Conservation (phyloP, 2,888 invertebrate genomes). For the Ophioninae sp. region DNA sequence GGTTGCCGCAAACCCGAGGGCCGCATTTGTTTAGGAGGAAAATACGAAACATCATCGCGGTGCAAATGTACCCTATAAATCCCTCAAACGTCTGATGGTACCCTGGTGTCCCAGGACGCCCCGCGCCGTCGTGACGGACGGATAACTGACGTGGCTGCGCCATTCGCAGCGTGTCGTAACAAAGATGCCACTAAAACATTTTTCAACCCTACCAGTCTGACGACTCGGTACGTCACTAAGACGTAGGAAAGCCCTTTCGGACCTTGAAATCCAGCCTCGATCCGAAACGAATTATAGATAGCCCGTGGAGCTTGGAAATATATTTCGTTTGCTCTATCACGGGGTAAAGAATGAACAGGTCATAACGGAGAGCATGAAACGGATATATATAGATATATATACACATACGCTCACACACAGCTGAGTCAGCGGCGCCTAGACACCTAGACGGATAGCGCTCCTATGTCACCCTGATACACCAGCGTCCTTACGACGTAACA, state of each 20-base stretch:
- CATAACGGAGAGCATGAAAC: not conserved
- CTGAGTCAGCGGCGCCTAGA: not conserved
- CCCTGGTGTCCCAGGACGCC: slow-evolving; percentile 78
- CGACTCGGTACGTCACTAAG: not conserved
- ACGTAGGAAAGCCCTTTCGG: not conserved
- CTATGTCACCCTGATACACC: slow-evolving; percentile 77
- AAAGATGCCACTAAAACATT: not conserved
- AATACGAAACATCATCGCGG: slow-evolving; percentile 60
- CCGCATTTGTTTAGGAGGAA: slow-evolving; percentile 57
- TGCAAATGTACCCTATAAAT: slow-evolving; percentile 76
- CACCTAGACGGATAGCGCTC: slow-evolving; percentile 44
- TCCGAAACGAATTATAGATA: not conserved
- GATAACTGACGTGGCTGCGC: slow-evolving; percentile 77
- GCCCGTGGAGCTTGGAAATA: not conserved
- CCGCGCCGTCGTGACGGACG: slow-evolving; percentile 80
- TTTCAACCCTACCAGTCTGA: not conserved
- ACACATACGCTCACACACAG: not conserved
- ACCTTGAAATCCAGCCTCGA: not conserved
- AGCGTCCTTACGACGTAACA: slow-evolving; percentile 79
- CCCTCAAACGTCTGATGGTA: slow-evolving; percentile 80
- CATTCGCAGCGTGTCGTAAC: not conserved
- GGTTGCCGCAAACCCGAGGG: not conserved
- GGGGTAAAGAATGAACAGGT: not conserved
- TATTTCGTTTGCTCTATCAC: not conserved
- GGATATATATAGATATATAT: not conserved